Conservation (phyloP, 2,113 vertebrate genomes). For the Anhinga anhinga region DNA sequence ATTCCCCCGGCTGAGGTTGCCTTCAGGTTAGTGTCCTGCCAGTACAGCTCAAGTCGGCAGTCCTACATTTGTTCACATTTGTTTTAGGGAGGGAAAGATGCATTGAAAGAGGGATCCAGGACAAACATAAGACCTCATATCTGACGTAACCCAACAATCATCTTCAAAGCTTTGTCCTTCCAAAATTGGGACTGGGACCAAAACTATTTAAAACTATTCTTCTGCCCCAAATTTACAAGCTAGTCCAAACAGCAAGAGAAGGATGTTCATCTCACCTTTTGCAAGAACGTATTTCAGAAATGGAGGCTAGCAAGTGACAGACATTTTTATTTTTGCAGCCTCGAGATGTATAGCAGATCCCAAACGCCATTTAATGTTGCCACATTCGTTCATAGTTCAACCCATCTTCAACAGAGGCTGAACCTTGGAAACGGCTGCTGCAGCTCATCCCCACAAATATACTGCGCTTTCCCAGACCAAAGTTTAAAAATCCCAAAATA, state of each 20-base stretch:
- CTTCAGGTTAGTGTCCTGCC: neutral
- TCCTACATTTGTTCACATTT: neutral
- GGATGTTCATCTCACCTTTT: neutral
- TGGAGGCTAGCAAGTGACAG: neutral
- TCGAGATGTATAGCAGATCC: neutral
- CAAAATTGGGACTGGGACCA: neutral
- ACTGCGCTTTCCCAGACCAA: neutral
- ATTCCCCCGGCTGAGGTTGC: fast-evolving
- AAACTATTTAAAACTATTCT: neutral
- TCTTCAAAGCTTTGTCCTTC: neutral
- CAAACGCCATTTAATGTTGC: neutral
- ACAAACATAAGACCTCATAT: neutral
- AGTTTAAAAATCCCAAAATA: slow-evolving; percentile 37
- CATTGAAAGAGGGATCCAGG: neutral
- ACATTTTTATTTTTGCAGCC: neutral
- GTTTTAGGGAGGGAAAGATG: neutral
- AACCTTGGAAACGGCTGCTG: neutral
- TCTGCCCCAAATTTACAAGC: neutral
- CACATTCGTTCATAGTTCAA: neutral
- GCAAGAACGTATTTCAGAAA: neutral
- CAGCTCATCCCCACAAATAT: neutral
- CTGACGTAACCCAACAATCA: neutral
- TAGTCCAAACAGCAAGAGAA: neutral
- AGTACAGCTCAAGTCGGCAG: fast-evolving
- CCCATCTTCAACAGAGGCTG: neutral